These are phyloP conservation scores for Aix galericulata DNA, from an alignment of 2,113 vertebrate species.

Conservation along the genomic window DNA sequence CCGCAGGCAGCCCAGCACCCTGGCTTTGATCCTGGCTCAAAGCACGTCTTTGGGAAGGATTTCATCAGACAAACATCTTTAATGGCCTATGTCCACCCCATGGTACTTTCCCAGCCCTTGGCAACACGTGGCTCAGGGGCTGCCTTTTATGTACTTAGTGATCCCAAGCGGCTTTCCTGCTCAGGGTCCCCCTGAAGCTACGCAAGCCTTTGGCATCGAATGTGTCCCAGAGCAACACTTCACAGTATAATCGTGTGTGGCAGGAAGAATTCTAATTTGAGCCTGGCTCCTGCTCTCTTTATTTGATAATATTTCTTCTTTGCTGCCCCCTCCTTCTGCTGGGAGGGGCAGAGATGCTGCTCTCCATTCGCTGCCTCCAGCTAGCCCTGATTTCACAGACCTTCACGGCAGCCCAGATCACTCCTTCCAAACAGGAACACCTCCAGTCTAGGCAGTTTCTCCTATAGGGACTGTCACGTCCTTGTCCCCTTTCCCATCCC, in stretches of 20 bases:
- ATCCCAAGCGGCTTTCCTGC: not conserved
- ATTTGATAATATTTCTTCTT: not conserved
- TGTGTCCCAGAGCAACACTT: not conserved
- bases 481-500: not conserved
- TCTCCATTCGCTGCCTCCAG: not conserved
- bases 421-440: not conserved
- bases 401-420: not conserved
- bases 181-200: not conserved
- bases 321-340: not conserved
- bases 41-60: not conserved
- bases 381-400: not conserved
- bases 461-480: not conserved
- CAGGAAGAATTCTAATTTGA: fast-evolving
- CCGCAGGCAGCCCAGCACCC: not conserved
- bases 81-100: not conserved
- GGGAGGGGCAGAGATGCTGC: not conserved
- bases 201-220: not conserved
- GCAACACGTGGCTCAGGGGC: not conserved
- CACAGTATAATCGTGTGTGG: not conserved
- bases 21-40: slow-evolving; percentile 29
- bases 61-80: not conserved
- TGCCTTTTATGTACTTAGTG: not conserved
- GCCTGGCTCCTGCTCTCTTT: not conserved
- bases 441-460: not conserved
- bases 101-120: not conserved